Evolutionary conservation across 2,888 invertebrate species (phyloP).

Genomic region (Eristalinus sepulchralis): DNA sequence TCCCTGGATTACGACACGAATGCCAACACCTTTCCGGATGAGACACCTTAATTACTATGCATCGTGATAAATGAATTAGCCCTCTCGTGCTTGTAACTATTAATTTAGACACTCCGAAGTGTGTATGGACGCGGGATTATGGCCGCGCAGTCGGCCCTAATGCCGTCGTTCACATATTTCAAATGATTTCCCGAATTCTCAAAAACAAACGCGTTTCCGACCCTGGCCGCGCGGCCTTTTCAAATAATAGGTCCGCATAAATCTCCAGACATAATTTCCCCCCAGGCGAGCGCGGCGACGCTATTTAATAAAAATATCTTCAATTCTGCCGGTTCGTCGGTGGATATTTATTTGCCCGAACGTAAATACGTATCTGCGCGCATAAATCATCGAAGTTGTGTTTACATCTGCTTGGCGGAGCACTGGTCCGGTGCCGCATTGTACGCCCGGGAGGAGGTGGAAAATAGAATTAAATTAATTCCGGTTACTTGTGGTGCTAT

Average conservation of each 20-base stretch:
- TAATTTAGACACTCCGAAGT: constrained; percentile 47
- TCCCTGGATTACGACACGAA: background rate
- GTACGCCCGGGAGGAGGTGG: background rate
- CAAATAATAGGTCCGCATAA: constrained; percentile 49
- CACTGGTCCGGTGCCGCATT: background rate
- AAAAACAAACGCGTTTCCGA: constrained; percentile 11
- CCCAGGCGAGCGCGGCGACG: constrained; percentile 11
- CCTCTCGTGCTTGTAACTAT: constrained; percentile 25
- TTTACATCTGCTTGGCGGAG: constrained; percentile 44
- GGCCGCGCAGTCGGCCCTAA: constrained; percentile 36
- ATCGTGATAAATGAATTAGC: constrained; percentile 55
- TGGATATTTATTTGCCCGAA: background rate
- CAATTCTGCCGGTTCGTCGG: constrained; percentile 10
- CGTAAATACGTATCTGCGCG: constrained; percentile 23
- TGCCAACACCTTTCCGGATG: background rate
- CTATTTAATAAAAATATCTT: constrained; percentile 58
- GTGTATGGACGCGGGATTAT: constrained; percentile 15
- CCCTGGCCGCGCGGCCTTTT: constrained; percentile 16
- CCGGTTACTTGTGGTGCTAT: background rate
- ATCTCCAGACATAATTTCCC: constrained; percentile 45
- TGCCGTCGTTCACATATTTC: constrained; percentile 43
- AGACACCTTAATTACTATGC: constrained; percentile 31
- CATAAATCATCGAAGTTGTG: constrained; percentile 61
- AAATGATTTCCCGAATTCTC: constrained; percentile 17
- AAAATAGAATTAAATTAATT: background rate